A percentile compares a stretch with the other conserved stretches of the same genome.
Evolutionary conservation across 2,797 vertebrate genomes (phyloP).

Genomic region (Hydrocynus forskahlii): DNA sequence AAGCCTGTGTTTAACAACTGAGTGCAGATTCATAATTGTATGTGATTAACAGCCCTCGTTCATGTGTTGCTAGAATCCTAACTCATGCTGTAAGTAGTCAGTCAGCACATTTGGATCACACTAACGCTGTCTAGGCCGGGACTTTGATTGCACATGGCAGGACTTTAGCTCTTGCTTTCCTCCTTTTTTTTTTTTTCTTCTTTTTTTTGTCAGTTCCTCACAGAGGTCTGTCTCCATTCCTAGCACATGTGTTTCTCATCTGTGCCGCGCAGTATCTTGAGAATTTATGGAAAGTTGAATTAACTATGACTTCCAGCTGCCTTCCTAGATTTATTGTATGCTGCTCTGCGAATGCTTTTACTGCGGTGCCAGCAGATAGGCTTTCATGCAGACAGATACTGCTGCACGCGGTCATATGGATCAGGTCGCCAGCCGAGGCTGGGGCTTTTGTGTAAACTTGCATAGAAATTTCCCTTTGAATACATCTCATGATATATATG

Average conservation of each 20-base stretch:
- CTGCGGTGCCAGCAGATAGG: slow-evolving; percentile 63
- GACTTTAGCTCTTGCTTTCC: slow-evolving; percentile 28
- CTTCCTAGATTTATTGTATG: slow-evolving; percentile 67
- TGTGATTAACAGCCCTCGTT: neutral
- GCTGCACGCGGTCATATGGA: slow-evolving; percentile 22
- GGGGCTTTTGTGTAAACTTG: slow-evolving; percentile 17
- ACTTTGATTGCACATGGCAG: slow-evolving; percentile 18
- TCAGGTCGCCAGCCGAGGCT: slow-evolving; percentile 33
- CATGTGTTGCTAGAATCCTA: neutral
- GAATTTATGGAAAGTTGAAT: slow-evolving; percentile 81
- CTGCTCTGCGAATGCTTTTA: slow-evolving; percentile 66
- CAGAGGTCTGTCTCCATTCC: slow-evolving; percentile 49
- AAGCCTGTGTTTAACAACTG: neutral
- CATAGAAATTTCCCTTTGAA: slow-evolving; percentile 5
- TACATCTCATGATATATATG: neutral
- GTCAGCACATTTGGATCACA: neutral
- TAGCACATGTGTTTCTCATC: slow-evolving; percentile 79
- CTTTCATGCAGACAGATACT: slow-evolving; percentile 38
- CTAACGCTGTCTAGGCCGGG: slow-evolving; percentile 24
- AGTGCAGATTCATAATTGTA: neutral
- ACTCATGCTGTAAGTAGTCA: neutral
- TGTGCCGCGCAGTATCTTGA: slow-evolving; percentile 69
- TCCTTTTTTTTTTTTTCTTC: slow-evolving; percentile 40
- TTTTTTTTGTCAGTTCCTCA: slow-evolving; percentile 54
- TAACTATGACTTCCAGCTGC: slow-evolving; percentile 74